These are phyloP conservation scores for Gastracanthus pulcherrimus DNA, from an alignment of 2,888 invertebrate species.

Conservation along the genomic window DNA sequence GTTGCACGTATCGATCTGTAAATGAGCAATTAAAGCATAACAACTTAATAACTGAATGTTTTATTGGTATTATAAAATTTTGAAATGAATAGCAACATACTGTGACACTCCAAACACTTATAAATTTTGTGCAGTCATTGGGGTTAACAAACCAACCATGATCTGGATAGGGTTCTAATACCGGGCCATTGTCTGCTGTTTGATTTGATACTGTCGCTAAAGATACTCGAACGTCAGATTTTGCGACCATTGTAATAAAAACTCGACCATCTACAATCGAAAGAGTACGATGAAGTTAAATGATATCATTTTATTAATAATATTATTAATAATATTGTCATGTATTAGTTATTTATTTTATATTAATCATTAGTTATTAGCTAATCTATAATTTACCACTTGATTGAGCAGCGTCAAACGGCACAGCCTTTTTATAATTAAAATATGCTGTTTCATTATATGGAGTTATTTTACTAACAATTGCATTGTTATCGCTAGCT, in stretches of 20 bases:
- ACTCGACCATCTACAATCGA: constrained; percentile 64
- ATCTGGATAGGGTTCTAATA: constrained; percentile 73
- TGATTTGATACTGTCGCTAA: constrained; percentile 64
- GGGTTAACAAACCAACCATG: constrained; percentile 68
- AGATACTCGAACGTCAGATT: constrained; percentile 70
- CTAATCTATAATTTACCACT: not conserved
- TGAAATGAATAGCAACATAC: not conserved
- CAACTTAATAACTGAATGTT: not conserved
- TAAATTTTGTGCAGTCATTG: not conserved
- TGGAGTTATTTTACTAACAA: too few species aligned
- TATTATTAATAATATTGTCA: too few species aligned
- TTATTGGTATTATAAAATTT: not conserved
- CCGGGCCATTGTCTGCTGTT: constrained; percentile 69
- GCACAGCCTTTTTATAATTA: constrained; percentile 4
- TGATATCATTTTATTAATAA: not conserved
- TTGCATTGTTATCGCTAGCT: too few species aligned
- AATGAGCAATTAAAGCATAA: not conserved
- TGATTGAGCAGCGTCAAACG: not conserved
- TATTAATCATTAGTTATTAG: not conserved
- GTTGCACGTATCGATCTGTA: constrained; percentile 17
- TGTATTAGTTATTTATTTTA: too few species aligned
- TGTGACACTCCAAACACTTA: not conserved
- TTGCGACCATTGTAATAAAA: constrained; percentile 72
- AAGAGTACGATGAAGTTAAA: not conserved
- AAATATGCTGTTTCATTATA: not conserved